Evolutionary conservation across 1,140 invertebrate genomes (phyloP).

Genomic region (Eumeta japonica): DNA sequence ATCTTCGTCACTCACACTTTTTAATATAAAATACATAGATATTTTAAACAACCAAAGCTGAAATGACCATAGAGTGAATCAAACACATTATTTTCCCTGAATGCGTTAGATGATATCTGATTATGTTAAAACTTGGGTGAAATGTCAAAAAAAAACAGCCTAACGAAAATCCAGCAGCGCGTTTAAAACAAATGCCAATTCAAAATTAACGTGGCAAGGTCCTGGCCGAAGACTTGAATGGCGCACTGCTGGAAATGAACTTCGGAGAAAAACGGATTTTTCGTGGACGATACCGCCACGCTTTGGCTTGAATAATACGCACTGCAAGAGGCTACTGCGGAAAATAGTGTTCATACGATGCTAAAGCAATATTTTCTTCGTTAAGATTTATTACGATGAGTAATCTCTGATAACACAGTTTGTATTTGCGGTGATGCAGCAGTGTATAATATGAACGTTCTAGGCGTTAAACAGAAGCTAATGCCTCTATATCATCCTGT

Average conservation of each 20-base stretch:
- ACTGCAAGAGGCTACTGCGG: constrained; percentile 21
- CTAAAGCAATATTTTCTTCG: constrained; percentile 33
- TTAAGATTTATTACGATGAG: constrained; percentile 24
- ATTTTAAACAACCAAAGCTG: no score
- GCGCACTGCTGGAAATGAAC: no score
- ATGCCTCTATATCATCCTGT: constrained; percentile 27
- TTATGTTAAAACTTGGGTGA: no score
- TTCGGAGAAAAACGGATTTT: constrained; percentile 25
- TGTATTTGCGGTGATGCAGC: constrained; percentile 20
- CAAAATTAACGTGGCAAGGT: constrained; percentile 18
- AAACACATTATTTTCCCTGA: no score
- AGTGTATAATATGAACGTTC: constrained; percentile 15
- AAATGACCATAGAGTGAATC: no score
- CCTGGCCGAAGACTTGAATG: constrained; percentile 18
- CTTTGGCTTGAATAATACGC: constrained; percentile 33
- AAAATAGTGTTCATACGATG: constrained; percentile 19
- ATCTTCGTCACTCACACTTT: no score
- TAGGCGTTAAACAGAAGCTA: constrained; percentile 22
- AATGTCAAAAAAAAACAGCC: no score
- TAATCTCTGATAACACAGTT: constrained; percentile 19
- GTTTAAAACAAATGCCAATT: no score
- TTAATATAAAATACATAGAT: no score
- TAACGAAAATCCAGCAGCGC: constrained; percentile 19
- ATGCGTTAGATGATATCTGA: no score
- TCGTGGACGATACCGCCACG: constrained; percentile 23